Percentiles rank a stretch among this genome's conserved stretches.
Conservation (phyloP, 2,888 invertebrate genomes). For the Oscheius sp. region DNA sequence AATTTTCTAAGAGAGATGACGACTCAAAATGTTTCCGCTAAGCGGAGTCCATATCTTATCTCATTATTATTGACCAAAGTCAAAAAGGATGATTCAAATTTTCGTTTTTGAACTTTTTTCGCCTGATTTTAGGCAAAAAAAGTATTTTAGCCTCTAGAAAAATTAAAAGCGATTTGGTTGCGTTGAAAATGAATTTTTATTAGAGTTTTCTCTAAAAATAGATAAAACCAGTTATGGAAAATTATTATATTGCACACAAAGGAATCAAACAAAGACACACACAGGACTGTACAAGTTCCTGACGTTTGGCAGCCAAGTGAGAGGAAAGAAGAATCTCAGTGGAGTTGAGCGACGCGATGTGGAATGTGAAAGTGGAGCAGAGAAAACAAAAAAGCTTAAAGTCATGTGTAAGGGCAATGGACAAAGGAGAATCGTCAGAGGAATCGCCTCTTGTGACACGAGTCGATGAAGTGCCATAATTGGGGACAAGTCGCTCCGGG, state of each 20-base stretch:
- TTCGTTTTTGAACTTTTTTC: too few relatives aligned
- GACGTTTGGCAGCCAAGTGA: background rate
- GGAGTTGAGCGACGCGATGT: background rate
- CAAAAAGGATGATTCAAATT: too few relatives aligned
- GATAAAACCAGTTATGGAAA: too few relatives aligned
- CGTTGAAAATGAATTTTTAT: too few relatives aligned
- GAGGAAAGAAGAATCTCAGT: background rate
- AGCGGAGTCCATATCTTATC: too few relatives aligned
- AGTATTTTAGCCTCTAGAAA: too few relatives aligned
- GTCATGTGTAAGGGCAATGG: background rate
- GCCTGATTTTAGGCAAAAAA: too few relatives aligned
- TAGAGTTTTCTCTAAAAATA: too few relatives aligned
- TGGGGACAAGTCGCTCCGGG: slow-evolving; percentile 46
- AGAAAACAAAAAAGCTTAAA: background rate
- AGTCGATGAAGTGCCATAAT: slow-evolving; percentile 50
- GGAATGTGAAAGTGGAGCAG: background rate
- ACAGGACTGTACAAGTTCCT: slow-evolving; percentile 1
- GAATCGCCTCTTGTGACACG: slow-evolving; percentile 43
- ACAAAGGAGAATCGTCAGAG: slow-evolving; percentile 24
- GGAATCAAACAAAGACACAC: background rate
- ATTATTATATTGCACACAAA: background rate
- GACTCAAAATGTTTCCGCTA: too few relatives aligned
- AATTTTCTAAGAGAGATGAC: too few relatives aligned
- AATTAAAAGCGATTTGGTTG: too few relatives aligned
- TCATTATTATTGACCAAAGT: too few relatives aligned